Base-by-base conservation (phyloP, 2,797 vertebrate genomes). In the Oreochromis mossambicus region DNA sequence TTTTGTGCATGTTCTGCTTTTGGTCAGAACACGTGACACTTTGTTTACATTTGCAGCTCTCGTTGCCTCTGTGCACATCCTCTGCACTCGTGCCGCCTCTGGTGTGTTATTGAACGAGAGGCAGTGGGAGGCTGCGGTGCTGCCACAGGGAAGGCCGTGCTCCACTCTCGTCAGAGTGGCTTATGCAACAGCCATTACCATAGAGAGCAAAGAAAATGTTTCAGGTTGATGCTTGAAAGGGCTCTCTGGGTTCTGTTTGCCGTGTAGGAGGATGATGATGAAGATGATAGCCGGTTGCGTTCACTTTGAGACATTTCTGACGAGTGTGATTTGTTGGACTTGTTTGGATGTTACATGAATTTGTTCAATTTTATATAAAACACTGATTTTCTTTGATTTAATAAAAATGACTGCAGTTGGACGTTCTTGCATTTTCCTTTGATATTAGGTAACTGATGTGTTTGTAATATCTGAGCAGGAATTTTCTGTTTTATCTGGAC, bases 131-230 rank as follows among this genome's bases (percentile, higher is more conserved):
- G 94, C n/a, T 87, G 92, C 52, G 83, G 85, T 77, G 86, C 90
- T 95, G 90, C 93, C 94, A 91, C 91, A 58, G 94, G 87, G 91
- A 93, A 94, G 93, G 92, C 91, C 87, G 26, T 70, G 88, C 88
- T 92, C 92, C 86, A 70, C 91, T 92, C 91, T 24, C 78, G 80
- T 90, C 88, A 87, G 93, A 95, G 95, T 94, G 94, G 81, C 79
- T 96, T 96, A 95, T 89, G 92, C 91, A 96, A 96, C 94, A 87
- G 88, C 90, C 88, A 95, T 93, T 94, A 93, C 93, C 92, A 83
- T 79, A 55, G 91, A 94, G 87, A 90, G 90, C 84, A 91, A 70
- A 84, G 78, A 58, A 83, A 91, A 81, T 38, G 77, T 89, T 92
- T 85, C 84, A 88, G 89, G 88, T 88, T 92, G 91, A 90, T 87